Conservation (phyloP, 1,140 invertebrate species). For the Gonioctena quinquepunctata region DNA sequence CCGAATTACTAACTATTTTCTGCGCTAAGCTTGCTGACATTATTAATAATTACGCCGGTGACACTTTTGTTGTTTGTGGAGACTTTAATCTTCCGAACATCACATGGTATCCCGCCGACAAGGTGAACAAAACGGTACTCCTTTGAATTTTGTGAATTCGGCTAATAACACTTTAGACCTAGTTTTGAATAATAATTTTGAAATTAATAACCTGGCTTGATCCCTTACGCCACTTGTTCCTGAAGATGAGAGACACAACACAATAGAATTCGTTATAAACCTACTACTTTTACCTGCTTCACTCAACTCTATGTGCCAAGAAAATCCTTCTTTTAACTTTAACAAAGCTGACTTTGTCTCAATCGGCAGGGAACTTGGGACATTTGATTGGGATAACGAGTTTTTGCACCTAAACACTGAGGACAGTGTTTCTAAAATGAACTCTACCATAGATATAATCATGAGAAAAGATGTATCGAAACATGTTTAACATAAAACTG, state of each 20-base stretch:
- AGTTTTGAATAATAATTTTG: neutral
- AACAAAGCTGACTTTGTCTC: neutral
- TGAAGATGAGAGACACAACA: neutral
- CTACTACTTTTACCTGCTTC: neutral
- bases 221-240: neutral
- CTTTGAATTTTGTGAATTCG: no score
- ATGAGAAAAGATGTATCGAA: neutral
- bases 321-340: neutral
- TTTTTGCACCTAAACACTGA: neutral
- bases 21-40: no score
- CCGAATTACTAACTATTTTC: neutral
- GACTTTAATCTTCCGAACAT: neutral
- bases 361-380: neutral
- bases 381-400: neutral
- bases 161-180: neutral
- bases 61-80: neutral
- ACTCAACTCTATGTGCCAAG: neutral
- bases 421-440: neutral
- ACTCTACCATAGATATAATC: no score
- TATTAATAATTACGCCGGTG: neutral
- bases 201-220: slow-evolving; percentile 8
- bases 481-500: neutral
- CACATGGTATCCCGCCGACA: no score
- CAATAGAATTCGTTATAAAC: neutral
- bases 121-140: no score